Percentiles rank a stretch among this genome's conserved stretches.
Conservation (phyloP, 2,888 invertebrate genomes). For the Cinara cedri region DNA sequence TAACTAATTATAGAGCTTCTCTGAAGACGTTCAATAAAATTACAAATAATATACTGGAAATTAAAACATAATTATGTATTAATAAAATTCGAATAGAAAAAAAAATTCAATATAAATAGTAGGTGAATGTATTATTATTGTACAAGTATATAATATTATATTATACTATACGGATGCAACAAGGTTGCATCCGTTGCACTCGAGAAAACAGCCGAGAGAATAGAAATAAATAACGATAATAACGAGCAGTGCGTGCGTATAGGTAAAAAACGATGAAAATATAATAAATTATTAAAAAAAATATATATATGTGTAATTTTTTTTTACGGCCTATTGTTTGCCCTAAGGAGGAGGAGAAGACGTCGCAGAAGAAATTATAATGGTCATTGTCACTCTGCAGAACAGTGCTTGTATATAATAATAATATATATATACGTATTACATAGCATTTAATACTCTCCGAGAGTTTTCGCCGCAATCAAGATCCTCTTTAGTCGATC, state of each 20-base stretch:
- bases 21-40: too few species aligned
- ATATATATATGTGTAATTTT: neutral
- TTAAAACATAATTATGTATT: too few species aligned
- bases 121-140: neutral
- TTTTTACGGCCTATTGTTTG: constrained; percentile 35
- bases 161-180: neutral
- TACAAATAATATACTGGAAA: too few species aligned
- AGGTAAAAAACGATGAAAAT: neutral
- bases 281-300: constrained; percentile 7
- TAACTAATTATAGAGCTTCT: too few species aligned
- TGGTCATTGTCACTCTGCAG: constrained; percentile 21
- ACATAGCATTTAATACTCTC: too few species aligned
- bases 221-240: constrained; percentile 14
- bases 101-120: neutral
- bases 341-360: neutral
- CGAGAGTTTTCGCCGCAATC: too few species aligned
- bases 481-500: too few species aligned
- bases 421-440: neutral
- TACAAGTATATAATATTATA: constrained; percentile 4
- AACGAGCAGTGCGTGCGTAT: neutral
- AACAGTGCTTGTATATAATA: neutral
- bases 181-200: neutral
- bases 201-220: neutral
- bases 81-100: neutral
- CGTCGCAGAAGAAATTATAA: neutral